These are phyloP conservation scores for Falco cherrug DNA, from an alignment of 2,797 vertebrate genomes.

Conservation along the genomic window DNA sequence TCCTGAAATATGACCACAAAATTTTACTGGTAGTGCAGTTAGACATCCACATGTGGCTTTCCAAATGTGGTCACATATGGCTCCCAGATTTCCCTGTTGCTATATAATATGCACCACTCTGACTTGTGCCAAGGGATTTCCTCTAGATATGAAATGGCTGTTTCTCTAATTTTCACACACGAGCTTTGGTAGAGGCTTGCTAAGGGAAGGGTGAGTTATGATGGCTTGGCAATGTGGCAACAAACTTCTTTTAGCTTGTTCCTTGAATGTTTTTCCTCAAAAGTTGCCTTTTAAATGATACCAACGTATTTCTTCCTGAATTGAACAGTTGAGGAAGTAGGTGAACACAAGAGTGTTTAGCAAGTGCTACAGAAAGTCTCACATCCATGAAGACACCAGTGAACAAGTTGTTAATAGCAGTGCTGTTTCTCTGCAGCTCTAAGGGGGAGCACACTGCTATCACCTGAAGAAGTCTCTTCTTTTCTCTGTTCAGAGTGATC, in stretches of 20 bases:
- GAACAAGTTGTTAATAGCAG: background rate
- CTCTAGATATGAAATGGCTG: background rate
- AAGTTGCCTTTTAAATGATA: background rate
- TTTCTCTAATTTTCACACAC: background rate
- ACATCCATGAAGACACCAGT: background rate
- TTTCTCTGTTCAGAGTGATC: background rate
- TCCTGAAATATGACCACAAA: background rate
- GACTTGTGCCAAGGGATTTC: background rate
- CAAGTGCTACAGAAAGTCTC: background rate
- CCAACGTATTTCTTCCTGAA: accelerated
- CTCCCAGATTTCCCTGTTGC: background rate
- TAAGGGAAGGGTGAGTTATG: background rate
- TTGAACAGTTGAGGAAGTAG: background rate
- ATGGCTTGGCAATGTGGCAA: background rate
- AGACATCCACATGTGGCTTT: background rate
- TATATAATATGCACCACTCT: background rate
- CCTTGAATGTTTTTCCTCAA: background rate
- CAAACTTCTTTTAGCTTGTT: background rate
- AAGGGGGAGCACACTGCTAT: background rate
- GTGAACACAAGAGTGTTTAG: background rate
- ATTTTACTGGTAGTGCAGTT: background rate
- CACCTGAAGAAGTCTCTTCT: background rate
- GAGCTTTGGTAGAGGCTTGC: background rate
- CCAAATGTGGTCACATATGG: background rate
- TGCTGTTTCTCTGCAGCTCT: background rate